A percentile compares a stretch with the other conserved stretches of the same genome.
phyloP scores from a whole-genome alignment of 1,140 invertebrate species.

The Monochamus saltuarius region DNA sequence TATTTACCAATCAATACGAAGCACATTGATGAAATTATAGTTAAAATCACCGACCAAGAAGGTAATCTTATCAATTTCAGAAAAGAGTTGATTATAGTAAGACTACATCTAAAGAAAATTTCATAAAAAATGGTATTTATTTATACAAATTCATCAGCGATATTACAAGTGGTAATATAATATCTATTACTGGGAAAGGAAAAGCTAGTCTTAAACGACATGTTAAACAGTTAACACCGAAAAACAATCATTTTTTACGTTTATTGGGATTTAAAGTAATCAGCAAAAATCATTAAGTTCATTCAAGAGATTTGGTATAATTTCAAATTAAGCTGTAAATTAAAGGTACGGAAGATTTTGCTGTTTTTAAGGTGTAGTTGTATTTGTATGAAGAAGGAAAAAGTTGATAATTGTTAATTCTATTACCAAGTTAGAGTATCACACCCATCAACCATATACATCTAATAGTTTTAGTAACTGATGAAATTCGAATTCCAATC shows the following conservation, averaged over 20 bases:
- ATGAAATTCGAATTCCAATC: slow-evolving; percentile 37
- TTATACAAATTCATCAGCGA: too few relatives aligned
- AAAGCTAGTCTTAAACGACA: not conserved
- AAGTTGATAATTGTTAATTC: slow-evolving; percentile 18
- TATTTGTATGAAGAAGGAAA: too few relatives aligned
- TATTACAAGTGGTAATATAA: too few relatives aligned
- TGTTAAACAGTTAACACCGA: not conserved
- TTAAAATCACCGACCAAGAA: not conserved
- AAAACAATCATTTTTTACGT: not conserved
- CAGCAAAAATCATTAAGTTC: not conserved
- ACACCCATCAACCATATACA: slow-evolving; percentile 26
- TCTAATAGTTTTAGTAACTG: slow-evolving; percentile 23
- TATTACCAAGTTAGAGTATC: slow-evolving; percentile 19
- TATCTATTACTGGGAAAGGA: too few relatives aligned
- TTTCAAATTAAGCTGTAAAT: not conserved
- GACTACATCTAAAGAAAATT: not conserved
- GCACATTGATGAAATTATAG: slow-evolving; percentile 1
- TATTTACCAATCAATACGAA: slow-evolving; percentile 36
- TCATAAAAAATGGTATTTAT: slow-evolving; percentile 8
- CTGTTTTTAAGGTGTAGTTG: too few relatives aligned
- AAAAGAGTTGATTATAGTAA: not conserved
- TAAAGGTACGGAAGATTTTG: too few relatives aligned
- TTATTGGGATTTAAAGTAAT: slow-evolving; percentile 2
- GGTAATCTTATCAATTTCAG: not conserved
- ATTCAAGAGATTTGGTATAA: slow-evolving; percentile 5